These are phyloP conservation scores for Cariama cristata DNA, from an alignment of 2,113 vertebrate genomes.

Conservation along the genomic window DNA sequence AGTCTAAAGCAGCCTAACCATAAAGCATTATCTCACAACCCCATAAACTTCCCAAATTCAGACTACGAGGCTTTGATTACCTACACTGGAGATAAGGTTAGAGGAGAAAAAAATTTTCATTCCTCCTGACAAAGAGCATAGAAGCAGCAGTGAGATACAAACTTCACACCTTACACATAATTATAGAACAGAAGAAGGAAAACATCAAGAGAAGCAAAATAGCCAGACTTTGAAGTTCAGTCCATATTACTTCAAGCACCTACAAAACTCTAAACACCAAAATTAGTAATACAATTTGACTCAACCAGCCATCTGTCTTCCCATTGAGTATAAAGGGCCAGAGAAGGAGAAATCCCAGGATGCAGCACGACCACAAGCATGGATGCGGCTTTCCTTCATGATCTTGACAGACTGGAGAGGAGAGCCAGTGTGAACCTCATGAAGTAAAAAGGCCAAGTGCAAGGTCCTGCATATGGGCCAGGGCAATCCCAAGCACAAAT, in stretches of 20 bases:
- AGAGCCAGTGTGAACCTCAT: no score
- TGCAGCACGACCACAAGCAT: not conserved
- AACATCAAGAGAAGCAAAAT: not conserved
- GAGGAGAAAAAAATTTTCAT: not conserved
- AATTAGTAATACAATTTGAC: not conserved
- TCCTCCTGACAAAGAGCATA: not conserved
- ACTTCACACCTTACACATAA: not conserved
- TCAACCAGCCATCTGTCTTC: not conserved
- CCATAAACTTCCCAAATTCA: not conserved
- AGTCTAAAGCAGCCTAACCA: not conserved
- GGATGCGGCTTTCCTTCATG: not conserved
- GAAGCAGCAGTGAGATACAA: not conserved
- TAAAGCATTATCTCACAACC: not conserved
- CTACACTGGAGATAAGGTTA: fast-evolving
- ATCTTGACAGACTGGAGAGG: not conserved
- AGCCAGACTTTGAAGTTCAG: not conserved
- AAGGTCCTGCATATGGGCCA: no score
- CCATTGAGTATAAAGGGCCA: not conserved
- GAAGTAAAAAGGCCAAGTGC: no score
- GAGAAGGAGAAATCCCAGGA: not conserved
- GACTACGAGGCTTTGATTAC: not conserved
- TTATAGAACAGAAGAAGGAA: not conserved
- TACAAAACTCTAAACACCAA: not conserved
- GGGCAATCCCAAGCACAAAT: no score
- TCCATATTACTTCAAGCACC: not conserved